Evolutionary conservation across 2,888 invertebrate species (phyloP), one percentile per base, ranked within the genome.

Genomic region (Halictus ligatus): DNA sequence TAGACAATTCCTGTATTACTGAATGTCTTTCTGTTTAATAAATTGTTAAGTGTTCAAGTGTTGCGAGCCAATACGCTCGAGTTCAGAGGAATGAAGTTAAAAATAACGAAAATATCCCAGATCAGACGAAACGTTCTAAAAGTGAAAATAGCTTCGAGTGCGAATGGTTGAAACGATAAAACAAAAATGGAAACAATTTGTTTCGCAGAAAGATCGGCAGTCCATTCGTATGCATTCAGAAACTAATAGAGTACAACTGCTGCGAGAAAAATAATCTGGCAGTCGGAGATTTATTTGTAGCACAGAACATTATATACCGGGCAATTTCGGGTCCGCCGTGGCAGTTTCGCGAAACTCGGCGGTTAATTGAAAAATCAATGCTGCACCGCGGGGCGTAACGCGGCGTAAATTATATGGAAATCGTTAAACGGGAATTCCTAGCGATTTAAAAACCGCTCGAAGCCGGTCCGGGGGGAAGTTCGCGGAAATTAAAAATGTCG

Each of bases 401-500:
- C 29, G 18, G 12, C 21, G 21, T 69, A 69, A 73, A 73, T 64
- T 64, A 78, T 29, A 13, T 43, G 43, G 35, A 35, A 67, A 43
- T 60, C 46, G 21, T 15, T 21, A 15, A 29, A 48, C 35, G 35
- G 35, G 35, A 21, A 69, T 69, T 69, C 43, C 40, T 43, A 69
- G 40, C 21, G 21, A n/a, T 71, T 48, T 25, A 10, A 15, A 40
- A 25, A 54, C 50, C 60, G 35, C 64, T 73, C 35, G 21, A 18
- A 67, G 58, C 7, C 13, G 6, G 43, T 21, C 13, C 13, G 58
- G 15, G 0, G 25, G 35, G 35, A 50, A 64, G 60, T 79, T 75
- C 21, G 6, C 25, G 18, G 60, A 75, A 78, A 75, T 64, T 46
- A 58, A 75, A 75, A 71, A 54, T 75, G 15, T 78, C 54, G 71